Evolutionary conservation across 2,888 invertebrate species (phyloP).

Genomic region (Podabrus alpinus): DNA sequence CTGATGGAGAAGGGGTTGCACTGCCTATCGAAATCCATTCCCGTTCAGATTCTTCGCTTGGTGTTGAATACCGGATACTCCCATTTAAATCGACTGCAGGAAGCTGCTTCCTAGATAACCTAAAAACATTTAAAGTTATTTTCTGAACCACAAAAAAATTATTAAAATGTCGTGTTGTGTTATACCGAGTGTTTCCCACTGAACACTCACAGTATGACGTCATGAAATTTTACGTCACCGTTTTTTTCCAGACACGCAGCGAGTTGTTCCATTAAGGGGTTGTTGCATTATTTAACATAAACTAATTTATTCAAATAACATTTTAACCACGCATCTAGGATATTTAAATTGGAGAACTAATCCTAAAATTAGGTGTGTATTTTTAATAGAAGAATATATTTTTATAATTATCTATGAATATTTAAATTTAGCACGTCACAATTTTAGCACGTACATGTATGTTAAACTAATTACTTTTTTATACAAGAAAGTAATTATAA

Average conservation of each 20-base stretch:
- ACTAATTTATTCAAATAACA: neutral
- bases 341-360: neutral
- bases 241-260: neutral
- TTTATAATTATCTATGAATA: neutral
- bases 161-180: neutral
- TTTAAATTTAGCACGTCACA: neutral
- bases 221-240: neutral
- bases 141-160: neutral
- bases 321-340: neutral
- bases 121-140: slow-evolving; percentile 24
- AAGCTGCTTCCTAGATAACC: slow-evolving; percentile 71
- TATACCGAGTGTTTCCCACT: neutral
- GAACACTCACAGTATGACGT: neutral
- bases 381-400: neutral
- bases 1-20: slow-evolving; percentile 16
- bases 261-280: neutral
- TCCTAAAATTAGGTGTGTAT: neutral
- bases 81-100: slow-evolving; percentile 74
- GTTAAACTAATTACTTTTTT: neutral
- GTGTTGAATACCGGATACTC: slow-evolving; percentile 70
- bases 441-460: neutral
- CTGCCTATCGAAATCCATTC: slow-evolving; percentile 68
- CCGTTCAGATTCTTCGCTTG: slow-evolving; percentile 67
- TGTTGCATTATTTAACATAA: neutral
- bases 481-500: neutral